Evolutionary conservation across 2,797 vertebrate species (phyloP), one percentile per base, ranked within the genome.

Genomic region (Karalla daura): DNA sequence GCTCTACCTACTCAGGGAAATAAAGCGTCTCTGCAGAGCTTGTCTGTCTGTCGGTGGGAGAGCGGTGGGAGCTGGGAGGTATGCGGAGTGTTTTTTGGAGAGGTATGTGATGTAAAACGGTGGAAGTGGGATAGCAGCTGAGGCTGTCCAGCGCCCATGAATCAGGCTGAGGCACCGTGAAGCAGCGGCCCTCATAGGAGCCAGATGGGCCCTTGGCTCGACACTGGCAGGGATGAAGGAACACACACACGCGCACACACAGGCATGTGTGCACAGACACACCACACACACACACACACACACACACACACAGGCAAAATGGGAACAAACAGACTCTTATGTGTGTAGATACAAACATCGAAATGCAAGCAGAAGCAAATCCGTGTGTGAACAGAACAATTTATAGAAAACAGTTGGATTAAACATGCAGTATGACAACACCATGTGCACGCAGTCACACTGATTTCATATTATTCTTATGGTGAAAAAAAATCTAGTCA

Each of bases 121-220:
- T 77, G 78, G 79, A 88, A 87, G 87, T 88, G 84, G 80, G 83
- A 82, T 46, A 91, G 88, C 91, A 92, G 92, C 91, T 93, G 91
- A 92, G 73, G 85, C 83, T 87, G 88, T 88, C 86, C 76, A 74
- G 85, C 45, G 25, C 54, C 80, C 86, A 92, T 89, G 89, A 91
- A 91, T 91, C 92, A 91, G 85, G 53, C 79, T 84, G 90, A 88
- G 84, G 83, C 84, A 89, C 85, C 88, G 82, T 91, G 91, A 92
- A 87, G 85, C 63, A 39, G 78, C 41, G 70, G 80, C 78, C 74
- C 80, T 88, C 87, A 89, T 85, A 78, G 71, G 75, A 88, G 86
- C 87, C 91, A 92, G 89, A 92, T 93, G 91, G 90, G 82, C 79
- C 86, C 61, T 79, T 62, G 74, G 73, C 78, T 86, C 49, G 7